Base-by-base conservation (phyloP, 1,140 invertebrate genomes). In the Sitophilus oryzae region DNA sequence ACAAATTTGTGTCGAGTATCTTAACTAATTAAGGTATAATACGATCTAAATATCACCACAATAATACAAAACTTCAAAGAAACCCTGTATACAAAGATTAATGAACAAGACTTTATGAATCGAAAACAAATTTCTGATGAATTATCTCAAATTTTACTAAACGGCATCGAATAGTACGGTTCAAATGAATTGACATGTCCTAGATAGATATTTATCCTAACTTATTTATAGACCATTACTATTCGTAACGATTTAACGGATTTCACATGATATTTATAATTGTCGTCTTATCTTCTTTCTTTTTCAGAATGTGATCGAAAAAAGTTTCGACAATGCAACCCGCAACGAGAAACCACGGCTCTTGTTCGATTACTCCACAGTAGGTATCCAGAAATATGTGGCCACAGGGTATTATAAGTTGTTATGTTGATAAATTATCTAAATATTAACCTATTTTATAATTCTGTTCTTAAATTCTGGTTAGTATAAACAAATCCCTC, bases 301-400 rank as follows among this genome's bases (percentile, higher is more conserved):
- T 11, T 56, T 57, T 36, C 36, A 60, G 54, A 60, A 60, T 44
- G 36, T 22, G 3, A 60, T 60, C 14, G 23, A 41, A n/a, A 61
- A 61, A 41, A 47, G 23, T 30, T 15, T 45, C 38, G 38, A 15
- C 14, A 14, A 40, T 14, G 14, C 14, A 14, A 16, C 19, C 3
- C 8, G 2, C 9, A 3, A 3, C 1, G 56, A 45, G 36, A 67
- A 67, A 54, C 50, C 61, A 2, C 35, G 58, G 20, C 60, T 55
- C 21, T 46, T 67, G 1, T 65, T 62, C 23, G 66, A 68, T 38
- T 66, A 65, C 40, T 58, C 65, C 52, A 64, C 66, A 19, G 66
- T 68, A 61, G 61, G 63, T 54, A 8, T 18, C 21, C 9, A 9
- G 4, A 20, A 21, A 19, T 11, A 18, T 14, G n/a, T 11, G 9